Evolutionary conservation across 2,113 vertebrate genomes (phyloP).

Genomic region (Brachypteracias leptosomus): DNA sequence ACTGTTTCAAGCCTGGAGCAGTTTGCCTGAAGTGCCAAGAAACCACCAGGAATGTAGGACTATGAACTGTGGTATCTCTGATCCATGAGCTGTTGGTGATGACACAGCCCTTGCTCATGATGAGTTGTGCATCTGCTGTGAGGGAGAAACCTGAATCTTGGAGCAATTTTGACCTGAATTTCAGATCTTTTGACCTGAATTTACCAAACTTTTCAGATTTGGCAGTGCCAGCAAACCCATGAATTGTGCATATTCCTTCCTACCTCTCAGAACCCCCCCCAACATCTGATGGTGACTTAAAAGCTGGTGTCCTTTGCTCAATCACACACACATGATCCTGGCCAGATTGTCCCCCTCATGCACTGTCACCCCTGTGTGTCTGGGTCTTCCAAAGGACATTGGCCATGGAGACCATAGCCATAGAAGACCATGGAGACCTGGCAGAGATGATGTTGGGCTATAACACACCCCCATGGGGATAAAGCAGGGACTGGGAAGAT

Average conservation of each 20-base stretch:
- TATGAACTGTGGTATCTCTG: neutral
- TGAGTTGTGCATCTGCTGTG: neutral
- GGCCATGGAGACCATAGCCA: neutral
- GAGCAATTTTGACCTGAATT: neutral
- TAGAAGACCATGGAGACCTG: neutral
- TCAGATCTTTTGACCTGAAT: neutral
- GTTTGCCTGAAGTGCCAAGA: neutral
- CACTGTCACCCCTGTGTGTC: neutral
- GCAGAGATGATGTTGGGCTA: neutral
- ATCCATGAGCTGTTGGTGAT: neutral
- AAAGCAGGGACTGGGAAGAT: neutral
- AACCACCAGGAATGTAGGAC: neutral
- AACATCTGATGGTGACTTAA: neutral
- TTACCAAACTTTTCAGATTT: neutral
- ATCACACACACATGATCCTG: neutral
- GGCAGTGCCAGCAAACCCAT: neutral
- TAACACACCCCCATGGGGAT: accelerated
- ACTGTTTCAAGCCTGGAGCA: neutral
- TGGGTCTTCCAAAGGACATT: neutral
- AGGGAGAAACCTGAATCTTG: neutral
- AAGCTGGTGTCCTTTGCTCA: neutral
- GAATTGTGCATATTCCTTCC: neutral
- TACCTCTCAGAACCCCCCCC: neutral
- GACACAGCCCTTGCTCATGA: neutral
- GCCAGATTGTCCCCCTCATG: accelerated